Conservation (phyloP, 2,888 invertebrate species). For the Parasteatoda lunata region DNA sequence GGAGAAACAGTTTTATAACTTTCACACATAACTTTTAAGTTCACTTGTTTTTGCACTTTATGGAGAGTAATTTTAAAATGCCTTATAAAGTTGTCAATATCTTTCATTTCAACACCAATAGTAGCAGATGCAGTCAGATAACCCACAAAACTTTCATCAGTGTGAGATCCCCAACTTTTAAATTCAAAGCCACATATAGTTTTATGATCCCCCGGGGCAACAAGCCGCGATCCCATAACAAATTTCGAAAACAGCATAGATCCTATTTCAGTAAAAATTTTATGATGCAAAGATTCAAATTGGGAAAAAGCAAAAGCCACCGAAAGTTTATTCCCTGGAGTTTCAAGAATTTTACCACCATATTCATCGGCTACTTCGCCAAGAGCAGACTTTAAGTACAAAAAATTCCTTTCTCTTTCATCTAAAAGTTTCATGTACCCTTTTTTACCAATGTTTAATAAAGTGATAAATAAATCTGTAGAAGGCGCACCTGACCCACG, state of each 20-base stretch:
- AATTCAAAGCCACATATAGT: slow-evolving; percentile 72
- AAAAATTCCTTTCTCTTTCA: slow-evolving; percentile 79
- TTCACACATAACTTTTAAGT: slow-evolving; percentile 37
- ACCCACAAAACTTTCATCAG: slow-evolving; percentile 78
- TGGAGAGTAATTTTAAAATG: slow-evolving; percentile 80
- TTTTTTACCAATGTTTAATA: slow-evolving; percentile 81
- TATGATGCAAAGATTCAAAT: slow-evolving; percentile 46
- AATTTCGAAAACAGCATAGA: slow-evolving; percentile 83
- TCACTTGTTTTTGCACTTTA: slow-evolving; percentile 72
- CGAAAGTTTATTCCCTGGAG: slow-evolving; percentile 83
- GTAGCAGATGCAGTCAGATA: slow-evolving; percentile 85
- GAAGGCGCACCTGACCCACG: slow-evolving; percentile 83
- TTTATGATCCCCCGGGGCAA: slow-evolving; percentile 71
- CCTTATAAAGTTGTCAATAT: slow-evolving; percentile 82
- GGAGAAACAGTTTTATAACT: slow-evolving; percentile 6
- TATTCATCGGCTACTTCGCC: slow-evolving; percentile 78
- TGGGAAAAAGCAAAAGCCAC: slow-evolving; percentile 76
- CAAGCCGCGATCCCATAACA: slow-evolving; percentile 81
- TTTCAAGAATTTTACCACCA: slow-evolving; percentile 79
- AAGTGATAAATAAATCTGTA: slow-evolving; percentile 84
- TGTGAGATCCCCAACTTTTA: slow-evolving; percentile 83
- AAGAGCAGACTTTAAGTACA: slow-evolving; percentile 79
- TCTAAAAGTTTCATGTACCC: slow-evolving; percentile 80
- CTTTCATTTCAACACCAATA: slow-evolving; percentile 80
- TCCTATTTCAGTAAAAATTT: slow-evolving; percentile 79